These are phyloP conservation scores for Propsilocerus akamusi DNA, from an alignment of 1,140 invertebrate genomes.

Conservation along the genomic window DNA sequence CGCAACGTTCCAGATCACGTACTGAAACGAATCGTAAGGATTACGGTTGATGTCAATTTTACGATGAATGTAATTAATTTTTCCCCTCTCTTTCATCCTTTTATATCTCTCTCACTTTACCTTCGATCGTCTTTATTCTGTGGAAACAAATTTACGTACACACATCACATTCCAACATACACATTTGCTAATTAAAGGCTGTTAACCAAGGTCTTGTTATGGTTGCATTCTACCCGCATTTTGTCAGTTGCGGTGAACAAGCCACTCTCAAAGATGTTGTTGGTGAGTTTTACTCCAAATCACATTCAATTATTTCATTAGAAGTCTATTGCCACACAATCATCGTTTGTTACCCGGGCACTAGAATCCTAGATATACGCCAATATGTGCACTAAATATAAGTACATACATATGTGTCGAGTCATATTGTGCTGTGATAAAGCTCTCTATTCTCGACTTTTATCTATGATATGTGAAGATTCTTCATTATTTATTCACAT, in stretches of 20 bases:
- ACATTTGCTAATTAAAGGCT: no score
- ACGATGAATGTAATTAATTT: neutral
- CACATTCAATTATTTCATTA: neutral
- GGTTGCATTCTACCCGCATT: slow-evolving; percentile 75
- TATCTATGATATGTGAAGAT: no score
- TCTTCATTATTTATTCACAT: no score
- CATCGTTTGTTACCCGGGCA: no score
- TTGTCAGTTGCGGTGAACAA: slow-evolving; percentile 60
- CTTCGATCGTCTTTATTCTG: slow-evolving; percentile 2
- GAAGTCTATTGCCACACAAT: no score
- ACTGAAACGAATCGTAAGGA: slow-evolving; percentile 52
- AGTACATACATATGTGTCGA: no score
- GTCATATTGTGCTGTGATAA: no score
- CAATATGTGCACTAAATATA: no score
- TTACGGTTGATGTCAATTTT: neutral
- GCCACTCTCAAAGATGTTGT: slow-evolving; percentile 58
- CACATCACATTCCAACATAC: no score
- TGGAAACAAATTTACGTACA: neutral
- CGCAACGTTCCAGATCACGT: slow-evolving; percentile 75
- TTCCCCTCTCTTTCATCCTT: neutral
- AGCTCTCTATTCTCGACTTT: no score
- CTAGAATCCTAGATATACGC: no score
- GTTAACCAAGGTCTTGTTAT: slow-evolving; percentile 71
- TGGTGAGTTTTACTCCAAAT: slow-evolving; percentile 28
- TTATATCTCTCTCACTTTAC: neutral